phyloP scores from a whole-genome alignment of 2,797 vertebrate genomes.

The Poeciliopsis paucimaculata region DNA sequence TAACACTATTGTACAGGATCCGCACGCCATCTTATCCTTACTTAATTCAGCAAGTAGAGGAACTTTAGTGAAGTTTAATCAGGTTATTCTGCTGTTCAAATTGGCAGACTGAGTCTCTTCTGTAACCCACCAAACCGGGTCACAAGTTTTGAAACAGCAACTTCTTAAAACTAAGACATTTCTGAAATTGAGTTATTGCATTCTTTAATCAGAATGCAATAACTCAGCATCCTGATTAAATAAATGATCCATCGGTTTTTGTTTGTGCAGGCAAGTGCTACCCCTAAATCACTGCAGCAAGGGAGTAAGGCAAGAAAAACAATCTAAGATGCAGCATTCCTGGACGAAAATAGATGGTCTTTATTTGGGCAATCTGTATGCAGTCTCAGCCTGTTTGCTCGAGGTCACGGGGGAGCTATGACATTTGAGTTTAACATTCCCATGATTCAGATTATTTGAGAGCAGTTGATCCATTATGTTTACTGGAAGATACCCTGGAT shows the following conservation, averaged over 20 bases:
- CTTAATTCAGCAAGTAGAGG: not conserved
- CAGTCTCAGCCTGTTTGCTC: conserved; percentile 40
- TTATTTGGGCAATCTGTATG: conserved; percentile 46
- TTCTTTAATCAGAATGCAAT: too few species aligned
- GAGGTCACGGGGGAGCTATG: conserved; percentile 56
- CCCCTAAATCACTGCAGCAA: conserved; percentile 25
- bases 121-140: not conserved
- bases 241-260: not conserved
- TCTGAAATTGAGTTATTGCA: too few species aligned
- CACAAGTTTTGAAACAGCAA: not conserved
- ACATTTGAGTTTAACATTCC: conserved; percentile 60
- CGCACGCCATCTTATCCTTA: not conserved
- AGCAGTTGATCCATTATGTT: conserved; percentile 15
- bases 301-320: conserved; percentile 15
- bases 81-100: not conserved
- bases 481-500: conserved; percentile 19
- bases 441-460: conserved; percentile 49
- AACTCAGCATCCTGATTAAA: not conserved
- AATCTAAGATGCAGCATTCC: conserved; percentile 61
- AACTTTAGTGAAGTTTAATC: not conserved
- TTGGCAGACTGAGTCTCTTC: not conserved
- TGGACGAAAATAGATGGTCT: conserved; percentile 61
- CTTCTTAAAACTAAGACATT: not conserved
- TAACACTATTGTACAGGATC: not conserved
- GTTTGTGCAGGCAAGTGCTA: not conserved